These are phyloP conservation scores for Neoaliturus tenellus DNA, from an alignment of 2,888 invertebrate genomes.

Conservation along the genomic window DNA sequence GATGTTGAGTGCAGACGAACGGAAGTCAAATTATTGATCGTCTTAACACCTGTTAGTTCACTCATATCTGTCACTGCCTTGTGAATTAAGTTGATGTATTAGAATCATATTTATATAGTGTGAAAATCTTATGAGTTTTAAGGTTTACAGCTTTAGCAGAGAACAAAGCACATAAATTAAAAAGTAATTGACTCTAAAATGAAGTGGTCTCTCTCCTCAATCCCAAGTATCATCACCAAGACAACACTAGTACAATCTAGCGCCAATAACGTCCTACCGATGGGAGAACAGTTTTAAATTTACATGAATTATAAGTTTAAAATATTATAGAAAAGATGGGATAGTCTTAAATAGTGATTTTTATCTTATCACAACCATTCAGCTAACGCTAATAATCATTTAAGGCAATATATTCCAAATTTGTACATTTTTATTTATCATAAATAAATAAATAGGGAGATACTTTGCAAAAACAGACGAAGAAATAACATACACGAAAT, in stretches of 20 bases:
- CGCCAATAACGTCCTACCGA: slow-evolving; percentile 14
- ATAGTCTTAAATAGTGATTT: no score
- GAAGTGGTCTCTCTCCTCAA: not conserved
- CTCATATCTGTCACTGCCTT: slow-evolving; percentile 29
- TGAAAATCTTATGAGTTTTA: not conserved
- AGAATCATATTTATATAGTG: not conserved
- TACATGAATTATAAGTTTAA: not conserved
- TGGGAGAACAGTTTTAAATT: not conserved
- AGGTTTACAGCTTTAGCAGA: not conserved
- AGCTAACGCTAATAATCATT: no score
- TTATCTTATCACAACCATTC: no score
- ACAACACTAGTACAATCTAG: slow-evolving; percentile 46
- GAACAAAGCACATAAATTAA: not conserved
- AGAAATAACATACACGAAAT: no score
- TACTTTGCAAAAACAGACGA: no score
- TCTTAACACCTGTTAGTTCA: slow-evolving; percentile 45
- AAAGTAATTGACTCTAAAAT: slow-evolving; percentile 13
- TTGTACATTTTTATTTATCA: no score
- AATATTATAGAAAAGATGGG: no score
- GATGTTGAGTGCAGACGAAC: slow-evolving; percentile 24
- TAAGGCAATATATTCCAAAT: no score
- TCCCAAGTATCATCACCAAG: slow-evolving; percentile 34
- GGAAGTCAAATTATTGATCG: slow-evolving; percentile 51
- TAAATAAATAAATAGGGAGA: no score
- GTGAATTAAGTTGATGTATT: not conserved